phyloP scores from a whole-genome alignment of 2,113 vertebrate genomes.

The Cyanoderma ruficeps region DNA sequence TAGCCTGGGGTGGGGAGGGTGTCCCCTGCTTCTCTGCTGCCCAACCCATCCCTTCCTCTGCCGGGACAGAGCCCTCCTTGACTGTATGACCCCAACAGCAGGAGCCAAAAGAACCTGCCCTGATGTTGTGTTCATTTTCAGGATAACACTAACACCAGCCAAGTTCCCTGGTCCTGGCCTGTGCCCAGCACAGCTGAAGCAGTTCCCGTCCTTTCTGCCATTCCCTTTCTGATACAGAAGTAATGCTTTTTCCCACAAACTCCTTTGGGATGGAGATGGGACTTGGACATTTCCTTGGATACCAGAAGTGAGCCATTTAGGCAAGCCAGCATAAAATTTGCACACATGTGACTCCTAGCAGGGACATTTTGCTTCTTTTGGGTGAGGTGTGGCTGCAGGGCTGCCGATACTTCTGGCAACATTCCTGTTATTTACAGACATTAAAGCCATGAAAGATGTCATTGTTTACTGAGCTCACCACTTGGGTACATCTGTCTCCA shows the following conservation, averaged over 20 bases:
- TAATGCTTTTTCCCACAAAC: background rate
- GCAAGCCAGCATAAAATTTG: background rate
- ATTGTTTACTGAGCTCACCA: background rate
- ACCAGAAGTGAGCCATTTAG: background rate
- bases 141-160: fast-evolving
- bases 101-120: background rate
- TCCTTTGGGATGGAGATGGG: background rate
- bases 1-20: background rate
- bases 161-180: background rate
- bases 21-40: background rate
- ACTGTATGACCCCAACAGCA: fast-evolving
- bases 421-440: background rate
- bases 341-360: background rate
- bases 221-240: background rate
- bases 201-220: background rate
- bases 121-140: background rate
- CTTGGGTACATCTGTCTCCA: background rate
- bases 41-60: background rate
- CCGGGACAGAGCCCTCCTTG: background rate
- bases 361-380: background rate
- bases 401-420: fast-evolving
- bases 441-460: background rate
- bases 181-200: background rate
- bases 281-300: background rate
- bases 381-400: background rate